These are phyloP conservation scores for Oryzias curvinotus DNA, from an alignment of 2,113 vertebrate species.

Conservation along the genomic window DNA sequence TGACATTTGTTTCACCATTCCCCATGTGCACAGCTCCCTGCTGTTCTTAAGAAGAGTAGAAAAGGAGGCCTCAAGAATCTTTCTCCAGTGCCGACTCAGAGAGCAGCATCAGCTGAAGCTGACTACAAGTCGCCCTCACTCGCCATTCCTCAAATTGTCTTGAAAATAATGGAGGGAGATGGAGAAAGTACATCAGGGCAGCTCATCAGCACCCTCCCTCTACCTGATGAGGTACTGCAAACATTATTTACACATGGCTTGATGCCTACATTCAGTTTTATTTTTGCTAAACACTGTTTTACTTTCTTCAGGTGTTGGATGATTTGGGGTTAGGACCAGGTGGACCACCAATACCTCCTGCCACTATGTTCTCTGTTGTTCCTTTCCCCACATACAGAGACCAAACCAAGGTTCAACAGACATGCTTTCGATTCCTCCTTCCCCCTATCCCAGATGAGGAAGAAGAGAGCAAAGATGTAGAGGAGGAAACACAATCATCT, in stretches of 20 bases:
- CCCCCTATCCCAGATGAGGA: constrained; percentile 29
- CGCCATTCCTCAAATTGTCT: constrained; percentile 76
- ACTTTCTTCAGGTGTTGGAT: constrained; percentile 79
- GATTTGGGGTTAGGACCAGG: constrained; percentile 78
- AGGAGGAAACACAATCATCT: neutral
- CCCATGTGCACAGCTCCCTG: constrained; percentile 41
- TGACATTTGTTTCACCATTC: neutral
- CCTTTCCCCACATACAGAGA: constrained; percentile 73
- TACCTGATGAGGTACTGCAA: constrained; percentile 69
- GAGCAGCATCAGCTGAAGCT: constrained; percentile 32
- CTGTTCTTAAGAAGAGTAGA: constrained; percentile 68
- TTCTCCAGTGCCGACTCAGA: constrained; percentile 34
- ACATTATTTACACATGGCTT: neutral
- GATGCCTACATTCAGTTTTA: neutral
- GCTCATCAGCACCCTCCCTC: constrained; percentile 73
- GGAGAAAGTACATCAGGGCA: constrained; percentile 54
- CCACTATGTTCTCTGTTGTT: constrained; percentile 79
- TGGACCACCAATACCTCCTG: constrained; percentile 77
- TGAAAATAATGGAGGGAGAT: constrained; percentile 64
- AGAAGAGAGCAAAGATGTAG: constrained; percentile 69
- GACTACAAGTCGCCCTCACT: constrained; percentile 38
- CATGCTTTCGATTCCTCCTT: constrained; percentile 76
- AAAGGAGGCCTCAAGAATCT: constrained; percentile 62
- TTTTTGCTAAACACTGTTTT: neutral
- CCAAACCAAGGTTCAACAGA: constrained; percentile 21